Evolutionary conservation across 2,797 vertebrate species (phyloP).

Genomic region (Syngnathus rostellatus): DNA sequence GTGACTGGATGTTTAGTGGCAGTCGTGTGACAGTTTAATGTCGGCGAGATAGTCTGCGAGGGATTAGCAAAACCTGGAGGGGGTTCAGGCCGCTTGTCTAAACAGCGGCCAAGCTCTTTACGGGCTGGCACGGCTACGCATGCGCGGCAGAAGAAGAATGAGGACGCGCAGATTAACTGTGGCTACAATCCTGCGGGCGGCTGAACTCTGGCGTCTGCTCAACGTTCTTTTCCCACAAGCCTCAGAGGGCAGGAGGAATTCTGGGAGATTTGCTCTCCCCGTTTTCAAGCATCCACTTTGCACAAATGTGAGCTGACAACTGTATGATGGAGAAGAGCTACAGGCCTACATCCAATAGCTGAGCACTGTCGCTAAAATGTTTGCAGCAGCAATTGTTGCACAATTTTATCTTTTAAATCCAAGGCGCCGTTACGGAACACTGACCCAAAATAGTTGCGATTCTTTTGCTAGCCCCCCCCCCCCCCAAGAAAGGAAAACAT

Average conservation of each 20-base stretch:
- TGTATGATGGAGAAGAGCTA: not conserved
- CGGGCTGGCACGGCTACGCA: not conserved
- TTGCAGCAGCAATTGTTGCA: slow-evolving; percentile 26
- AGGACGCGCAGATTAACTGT: slow-evolving; percentile 23
- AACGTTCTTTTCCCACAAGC: slow-evolving; percentile 29
- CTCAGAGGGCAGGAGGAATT: slow-evolving; percentile 12
- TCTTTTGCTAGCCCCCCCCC: not conserved
- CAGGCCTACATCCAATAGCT: not conserved
- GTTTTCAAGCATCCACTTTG: not conserved
- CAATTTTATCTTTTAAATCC: not conserved
- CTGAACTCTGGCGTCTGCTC: slow-evolving; percentile 37
- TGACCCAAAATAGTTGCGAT: slow-evolving; percentile 19
- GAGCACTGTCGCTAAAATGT: slow-evolving; percentile 11
- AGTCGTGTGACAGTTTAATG: slow-evolving; percentile 32
- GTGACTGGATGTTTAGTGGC: not conserved
- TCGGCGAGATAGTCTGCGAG: slow-evolving; percentile 14
- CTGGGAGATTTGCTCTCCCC: slow-evolving; percentile 12
- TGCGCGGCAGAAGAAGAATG: slow-evolving; percentile 7
- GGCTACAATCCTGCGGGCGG: slow-evolving; percentile 21
- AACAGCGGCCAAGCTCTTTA: not conserved
- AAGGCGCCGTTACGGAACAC: not conserved
- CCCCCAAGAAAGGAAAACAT: slow-evolving; percentile 14
- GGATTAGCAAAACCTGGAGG: not conserved
- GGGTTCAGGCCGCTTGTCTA: not conserved
- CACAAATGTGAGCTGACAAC: not conserved